Conservation (phyloP, 1,140 invertebrate genomes). For the Drosophila parabipectinata region DNA sequence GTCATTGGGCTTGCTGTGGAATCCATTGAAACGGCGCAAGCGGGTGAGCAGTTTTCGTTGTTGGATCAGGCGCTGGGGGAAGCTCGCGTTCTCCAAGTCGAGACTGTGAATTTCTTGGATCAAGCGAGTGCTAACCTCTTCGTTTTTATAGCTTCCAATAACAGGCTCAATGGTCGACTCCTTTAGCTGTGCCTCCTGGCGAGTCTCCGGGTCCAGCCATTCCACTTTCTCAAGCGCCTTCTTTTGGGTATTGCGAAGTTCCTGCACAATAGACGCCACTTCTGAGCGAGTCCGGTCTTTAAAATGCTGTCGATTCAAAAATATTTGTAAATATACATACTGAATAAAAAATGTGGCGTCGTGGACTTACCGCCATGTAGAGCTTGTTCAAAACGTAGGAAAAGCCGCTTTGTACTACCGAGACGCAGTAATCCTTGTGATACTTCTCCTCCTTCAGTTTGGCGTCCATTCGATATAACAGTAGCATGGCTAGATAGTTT, state of each 20-base stretch:
- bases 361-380: conserved; percentile 43
- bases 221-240: conserved; percentile 87
- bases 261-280: conserved; percentile 49
- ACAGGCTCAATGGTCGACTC: conserved; percentile 85
- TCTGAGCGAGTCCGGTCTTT: conserved; percentile 46
- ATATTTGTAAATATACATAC: not conserved
- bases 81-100: conserved; percentile 29
- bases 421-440: conserved; percentile 82
- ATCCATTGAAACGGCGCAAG: conserved; percentile 55
- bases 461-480: conserved; percentile 66
- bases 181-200: conserved; percentile 86
- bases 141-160: conserved; percentile 87
- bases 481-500: conserved; percentile 70
- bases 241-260: conserved; percentile 86
- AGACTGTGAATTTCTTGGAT: conserved; percentile 56
- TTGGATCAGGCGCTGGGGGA: conserved; percentile 53
- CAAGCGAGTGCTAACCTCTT: conserved; percentile 28
- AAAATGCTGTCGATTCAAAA: conserved; percentile 38
- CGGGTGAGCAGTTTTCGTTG: conserved; percentile 30
- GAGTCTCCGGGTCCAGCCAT: conserved; percentile 90
- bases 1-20: conserved; percentile 33
- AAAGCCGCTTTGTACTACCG: conserved; percentile 37
- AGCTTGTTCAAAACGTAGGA: conserved; percentile 53
- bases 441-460: conserved; percentile 46
- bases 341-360: too few relatives aligned